Evolutionary conservation across 2,888 invertebrate species (phyloP).

Genomic region (Cosmopolites sordidus): DNA sequence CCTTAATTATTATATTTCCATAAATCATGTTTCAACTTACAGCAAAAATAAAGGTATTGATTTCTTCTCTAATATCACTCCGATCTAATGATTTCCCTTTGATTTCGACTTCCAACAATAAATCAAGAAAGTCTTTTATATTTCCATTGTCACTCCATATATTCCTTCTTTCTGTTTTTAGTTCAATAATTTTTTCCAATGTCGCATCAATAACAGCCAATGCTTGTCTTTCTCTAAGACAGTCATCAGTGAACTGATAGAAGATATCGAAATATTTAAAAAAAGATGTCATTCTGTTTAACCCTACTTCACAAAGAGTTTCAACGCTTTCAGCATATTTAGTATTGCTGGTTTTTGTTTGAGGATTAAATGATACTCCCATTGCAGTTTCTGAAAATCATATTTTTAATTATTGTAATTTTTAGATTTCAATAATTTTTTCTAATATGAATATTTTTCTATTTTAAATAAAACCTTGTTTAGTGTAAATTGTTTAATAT

Average conservation of each 20-base stretch:
- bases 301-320: constrained; percentile 14
- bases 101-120: constrained; percentile 20
- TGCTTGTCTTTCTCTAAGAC: constrained; percentile 8
- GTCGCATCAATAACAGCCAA: constrained; percentile 15
- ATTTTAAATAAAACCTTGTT: too few species aligned
- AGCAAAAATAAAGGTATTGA: constrained; percentile 25
- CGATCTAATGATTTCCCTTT: constrained; percentile 13
- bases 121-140: constrained; percentile 1
- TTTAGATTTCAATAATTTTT: too few species aligned
- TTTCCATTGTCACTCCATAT: background rate
- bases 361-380: constrained; percentile 15
- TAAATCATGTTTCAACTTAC: too few species aligned
- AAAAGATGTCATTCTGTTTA: constrained; percentile 11
- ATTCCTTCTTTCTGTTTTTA: background rate
- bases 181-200: constrained; percentile 13
- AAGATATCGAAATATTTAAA: constrained; percentile 18
- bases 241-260: constrained; percentile 16
- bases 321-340: constrained; percentile 18
- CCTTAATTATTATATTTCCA: too few species aligned
- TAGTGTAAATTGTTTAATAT: too few species aligned
- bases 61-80: constrained; percentile 20
- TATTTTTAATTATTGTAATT: too few species aligned
- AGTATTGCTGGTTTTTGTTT: constrained; percentile 4
- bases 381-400: constrained; percentile 27
- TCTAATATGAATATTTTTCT: too few species aligned